phyloP scores from a whole-genome alignment of 2,797 vertebrate species.

The Enteromius unitaeniatus region DNA sequence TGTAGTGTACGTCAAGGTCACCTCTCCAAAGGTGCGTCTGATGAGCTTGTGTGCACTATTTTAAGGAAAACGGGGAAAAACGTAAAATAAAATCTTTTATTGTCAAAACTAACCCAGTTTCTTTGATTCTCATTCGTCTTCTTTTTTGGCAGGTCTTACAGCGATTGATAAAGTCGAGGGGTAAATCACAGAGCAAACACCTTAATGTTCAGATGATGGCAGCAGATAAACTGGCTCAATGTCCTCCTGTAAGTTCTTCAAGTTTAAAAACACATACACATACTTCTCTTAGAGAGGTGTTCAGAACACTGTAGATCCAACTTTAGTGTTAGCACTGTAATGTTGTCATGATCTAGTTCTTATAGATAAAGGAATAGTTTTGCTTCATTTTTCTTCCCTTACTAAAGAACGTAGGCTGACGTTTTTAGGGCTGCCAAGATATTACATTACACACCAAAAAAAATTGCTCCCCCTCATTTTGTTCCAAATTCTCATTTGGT shows the following conservation, averaged over 20 bases:
- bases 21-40: conserved; percentile 89
- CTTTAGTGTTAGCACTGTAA: neutral
- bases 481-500: conserved; percentile 6
- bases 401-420: neutral
- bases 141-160: conserved; percentile 86
- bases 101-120: neutral
- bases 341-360: neutral
- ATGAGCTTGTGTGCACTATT: neutral
- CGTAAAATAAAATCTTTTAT: neutral
- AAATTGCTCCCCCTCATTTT: neutral
- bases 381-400: neutral
- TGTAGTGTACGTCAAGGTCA: conserved; percentile 94
- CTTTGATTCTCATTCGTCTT: neutral
- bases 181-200: conserved; percentile 97
- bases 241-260: conserved; percentile 87
- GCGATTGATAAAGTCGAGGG: conserved; percentile 93
- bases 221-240: conserved; percentile 93
- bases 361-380: neutral
- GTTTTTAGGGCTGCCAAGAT: neutral
- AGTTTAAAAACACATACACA: neutral
- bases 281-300: neutral
- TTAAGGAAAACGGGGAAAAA: neutral
- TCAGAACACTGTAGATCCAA: neutral
- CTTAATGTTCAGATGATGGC: conserved; percentile 98
- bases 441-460: neutral